Evolutionary conservation across 2,797 vertebrate genomes (phyloP).

Genomic region (Danio aesculapii): DNA sequence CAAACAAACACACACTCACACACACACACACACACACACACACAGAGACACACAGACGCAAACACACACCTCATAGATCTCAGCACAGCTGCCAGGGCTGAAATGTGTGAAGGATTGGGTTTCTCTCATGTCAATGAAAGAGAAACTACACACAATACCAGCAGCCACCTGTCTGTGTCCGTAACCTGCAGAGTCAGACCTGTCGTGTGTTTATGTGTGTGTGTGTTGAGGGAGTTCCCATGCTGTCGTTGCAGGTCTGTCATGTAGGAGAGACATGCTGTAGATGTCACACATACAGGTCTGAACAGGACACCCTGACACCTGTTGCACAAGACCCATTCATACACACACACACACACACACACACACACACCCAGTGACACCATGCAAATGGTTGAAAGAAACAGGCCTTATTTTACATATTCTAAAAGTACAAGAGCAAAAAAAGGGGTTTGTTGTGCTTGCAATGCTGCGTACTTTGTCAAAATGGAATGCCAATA

Average conservation of each 20-base stretch:
- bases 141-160: slow-evolving; percentile 42
- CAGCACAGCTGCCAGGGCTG: slow-evolving; percentile 24
- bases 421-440: not conserved
- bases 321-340: slow-evolving; percentile 62
- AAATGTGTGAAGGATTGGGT: slow-evolving; percentile 35
- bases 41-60: not conserved
- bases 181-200: slow-evolving; percentile 51
- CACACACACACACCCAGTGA: not conserved
- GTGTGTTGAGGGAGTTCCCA: slow-evolving; percentile 5
- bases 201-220: slow-evolving; percentile 27
- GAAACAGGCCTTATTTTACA: not conserved
- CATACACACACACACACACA: slow-evolving; percentile 8
- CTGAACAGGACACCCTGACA: slow-evolving; percentile 69
- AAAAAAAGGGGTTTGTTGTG: too few relatives aligned
- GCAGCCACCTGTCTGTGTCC: slow-evolving; percentile 48
- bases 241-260: slow-evolving; percentile 12
- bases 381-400: slow-evolving; percentile 21
- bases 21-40: not conserved
- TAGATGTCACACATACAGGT: slow-evolving; percentile 65
- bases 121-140: slow-evolving; percentile 37
- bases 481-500: not conserved
- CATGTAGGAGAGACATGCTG: slow-evolving; percentile 44
- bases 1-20: slow-evolving; percentile 24
- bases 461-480: not conserved
- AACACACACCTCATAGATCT: slow-evolving; percentile 11